Evolutionary conservation across 1,140 invertebrate genomes (phyloP), one percentile per base, ranked within the genome.

Genomic region (Marisa cornuarietis): DNA sequence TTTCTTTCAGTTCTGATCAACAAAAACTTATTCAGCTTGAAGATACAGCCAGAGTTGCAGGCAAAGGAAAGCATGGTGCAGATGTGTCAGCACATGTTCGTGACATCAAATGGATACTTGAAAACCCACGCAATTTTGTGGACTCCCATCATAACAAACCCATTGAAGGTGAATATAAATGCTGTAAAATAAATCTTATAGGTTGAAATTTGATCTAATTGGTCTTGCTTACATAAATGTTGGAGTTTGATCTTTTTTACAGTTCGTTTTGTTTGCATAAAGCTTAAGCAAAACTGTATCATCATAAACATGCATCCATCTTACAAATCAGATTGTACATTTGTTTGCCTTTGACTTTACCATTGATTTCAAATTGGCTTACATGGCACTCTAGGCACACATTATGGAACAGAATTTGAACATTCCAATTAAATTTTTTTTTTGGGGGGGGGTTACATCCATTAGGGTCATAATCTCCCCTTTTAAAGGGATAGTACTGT

Each of bases 51-150:
- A 98, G 97, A 90, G 88, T 94, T 66, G 95, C 95, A 54, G 94
- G 94, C 13, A 97, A 96, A 90, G 98, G 98, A 31, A 95, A 96
- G 89, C 98, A 96, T 95, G 93, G 87, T 13, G 87, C 84, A 16
- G 85, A 87, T n/a, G 81, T 89, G 73, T 86, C 88, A 62, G 86
- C 94, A 85, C 93, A 94, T 52, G 95, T 98, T 0, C 93, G 98
- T 52, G 93, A 96, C 84, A 94, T 99, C 78, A 97, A 95, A 86
- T 98, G 96, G 95, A 93, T 92, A 20, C 92, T 97, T 51, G 97
- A 98, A 31, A 95, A 96, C 90, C 94, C 95, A 10, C 93, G 95
- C 66, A 92, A 93, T 71, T 94, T 98, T 89, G 95, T 97, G 18
- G 96, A 97, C 78, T 94, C 95, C 81, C 94, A 94, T 81, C 93